Base-by-base conservation (phyloP, 1,140 invertebrate genomes). In the Oryzaephilus surinamensis region DNA sequence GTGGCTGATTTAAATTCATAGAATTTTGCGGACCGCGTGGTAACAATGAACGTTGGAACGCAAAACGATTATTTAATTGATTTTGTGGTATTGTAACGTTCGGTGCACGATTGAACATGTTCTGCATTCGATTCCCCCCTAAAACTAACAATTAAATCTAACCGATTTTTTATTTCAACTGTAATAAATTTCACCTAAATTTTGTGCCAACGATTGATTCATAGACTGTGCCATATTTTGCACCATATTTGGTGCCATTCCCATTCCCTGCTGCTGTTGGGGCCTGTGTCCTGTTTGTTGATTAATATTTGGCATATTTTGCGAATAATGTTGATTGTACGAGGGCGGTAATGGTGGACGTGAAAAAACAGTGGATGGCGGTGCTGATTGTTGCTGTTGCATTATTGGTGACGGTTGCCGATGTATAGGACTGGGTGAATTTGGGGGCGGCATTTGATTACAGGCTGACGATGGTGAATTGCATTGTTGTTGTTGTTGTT, bases 401-500 rank as follows among this genome's bases (percentile, higher is more conserved):
- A n/a, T n/a, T n/a, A n/a, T n/a, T n/a, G n/a, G n/a, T n/a, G n/a
- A n/a, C 26, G 53, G 54, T 30, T 54, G 52, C 13, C 43, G 45
- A 39, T 63, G 62, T 2, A 48, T 50, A 4, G 65, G 45, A 59
- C 48, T 24, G 41, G 62, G 12, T 48, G 64, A 33, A 52, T 57
- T 45, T 59, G 53, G 52, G 20, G 64, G 66, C 20, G 60, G 62
- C 4, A 58, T n/a, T n/a, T n/a, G n/a, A n/a, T n/a, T n/a, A 57
- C 46, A 65, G 60, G 38, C 62, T 24, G 15, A 13, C 11, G 23
- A 19, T 32, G 11, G n/a, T n/a, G n/a, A n/a, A n/a, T n/a, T n/a
- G n/a, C n/a, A n/a, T 61, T 10, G 62, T 59, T 38, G 57, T 60
- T 16, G 55, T 36, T 20, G 66, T 65, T 20, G 67, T 69, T 41